A percentile compares a stretch with the other conserved stretches of the same genome.
Conservation (phyloP, 2,888 invertebrate genomes). For the Tachina grossa region DNA sequence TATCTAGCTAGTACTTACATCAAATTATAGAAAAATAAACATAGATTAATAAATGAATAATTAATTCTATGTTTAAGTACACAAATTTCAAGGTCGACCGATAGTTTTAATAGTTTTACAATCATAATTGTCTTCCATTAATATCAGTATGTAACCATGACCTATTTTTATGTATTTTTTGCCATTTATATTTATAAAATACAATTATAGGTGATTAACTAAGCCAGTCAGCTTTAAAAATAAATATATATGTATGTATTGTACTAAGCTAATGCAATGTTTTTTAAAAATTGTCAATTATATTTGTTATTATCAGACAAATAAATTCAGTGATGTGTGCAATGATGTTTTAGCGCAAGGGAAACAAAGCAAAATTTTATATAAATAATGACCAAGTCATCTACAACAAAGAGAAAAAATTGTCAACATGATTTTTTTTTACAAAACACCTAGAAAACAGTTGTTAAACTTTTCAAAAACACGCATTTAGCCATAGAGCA, state of each 20-base stretch:
- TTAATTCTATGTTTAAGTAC: too few relatives aligned
- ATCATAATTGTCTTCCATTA: background rate
- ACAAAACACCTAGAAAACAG: conserved; percentile 35
- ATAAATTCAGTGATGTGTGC: conserved; percentile 52
- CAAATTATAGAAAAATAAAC: too few relatives aligned
- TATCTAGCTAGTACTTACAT: too few relatives aligned
- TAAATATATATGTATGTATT: background rate
- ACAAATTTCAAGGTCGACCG: background rate
- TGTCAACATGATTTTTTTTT: conserved; percentile 40
- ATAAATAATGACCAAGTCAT: conserved; percentile 43
- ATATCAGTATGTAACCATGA: conserved; percentile 31
- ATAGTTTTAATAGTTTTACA: background rate
- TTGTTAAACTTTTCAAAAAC: conserved; percentile 37
- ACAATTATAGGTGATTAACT: conserved; percentile 45
- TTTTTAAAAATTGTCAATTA: conserved; percentile 10
- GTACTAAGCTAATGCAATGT: conserved; percentile 14
- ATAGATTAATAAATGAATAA: too few relatives aligned
- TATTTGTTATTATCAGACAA: conserved; percentile 14
- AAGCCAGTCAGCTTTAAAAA: background rate
- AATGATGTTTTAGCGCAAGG: background rate
- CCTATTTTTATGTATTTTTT: conserved; percentile 40
- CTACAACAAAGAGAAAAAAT: conserved; percentile 6
- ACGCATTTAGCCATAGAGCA: conserved; percentile 1
- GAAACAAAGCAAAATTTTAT: background rate
- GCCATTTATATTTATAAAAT: background rate